Percentiles rank a stretch among this genome's conserved stretches.
Conservation (phyloP, 2,888 invertebrate species). For the Drosophila picticornis region DNA sequence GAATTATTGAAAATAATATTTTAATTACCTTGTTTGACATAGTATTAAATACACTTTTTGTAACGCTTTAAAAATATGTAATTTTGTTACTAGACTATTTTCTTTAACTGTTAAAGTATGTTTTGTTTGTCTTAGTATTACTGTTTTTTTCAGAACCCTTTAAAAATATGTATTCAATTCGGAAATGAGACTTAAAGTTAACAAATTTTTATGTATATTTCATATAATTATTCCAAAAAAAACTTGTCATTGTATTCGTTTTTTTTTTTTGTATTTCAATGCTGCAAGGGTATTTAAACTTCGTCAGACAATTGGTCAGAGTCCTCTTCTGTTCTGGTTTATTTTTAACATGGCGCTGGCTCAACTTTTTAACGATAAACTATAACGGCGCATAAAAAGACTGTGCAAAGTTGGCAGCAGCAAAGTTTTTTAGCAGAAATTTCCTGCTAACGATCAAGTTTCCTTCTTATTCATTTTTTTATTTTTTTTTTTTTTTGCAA, state of each 20-base stretch:
- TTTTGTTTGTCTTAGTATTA: neutral
- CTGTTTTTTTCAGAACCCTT: accelerated
- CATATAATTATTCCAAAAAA: neutral
- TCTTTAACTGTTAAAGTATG: neutral
- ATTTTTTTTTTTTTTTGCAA: conserved; percentile 12
- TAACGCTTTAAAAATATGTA: neutral
- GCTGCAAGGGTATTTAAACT: conserved; percentile 3
- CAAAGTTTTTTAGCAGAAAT: conserved; percentile 68
- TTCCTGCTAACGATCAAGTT: conserved; percentile 75
- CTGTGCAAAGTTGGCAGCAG: conserved; percentile 61
- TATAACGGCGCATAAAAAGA: conserved; percentile 76
- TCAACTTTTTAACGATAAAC: conserved; percentile 74
- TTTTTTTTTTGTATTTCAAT: neutral
- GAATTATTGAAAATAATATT: neutral
- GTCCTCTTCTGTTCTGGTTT: conserved; percentile 22
- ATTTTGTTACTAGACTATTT: neutral
- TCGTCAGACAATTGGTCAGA: neutral
- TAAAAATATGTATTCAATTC: neutral
- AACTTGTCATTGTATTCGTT: neutral
- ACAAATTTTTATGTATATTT: neutral
- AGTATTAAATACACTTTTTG: neutral
- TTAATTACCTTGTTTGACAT: neutral
- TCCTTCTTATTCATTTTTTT: conserved; percentile 26
- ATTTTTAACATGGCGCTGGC: conserved; percentile 39
- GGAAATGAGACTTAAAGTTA: neutral